Percentiles rank a stretch among this genome's conserved stretches.
Conservation (phyloP, 2,888 invertebrate genomes). For the Slavum lentiscoides region DNA sequence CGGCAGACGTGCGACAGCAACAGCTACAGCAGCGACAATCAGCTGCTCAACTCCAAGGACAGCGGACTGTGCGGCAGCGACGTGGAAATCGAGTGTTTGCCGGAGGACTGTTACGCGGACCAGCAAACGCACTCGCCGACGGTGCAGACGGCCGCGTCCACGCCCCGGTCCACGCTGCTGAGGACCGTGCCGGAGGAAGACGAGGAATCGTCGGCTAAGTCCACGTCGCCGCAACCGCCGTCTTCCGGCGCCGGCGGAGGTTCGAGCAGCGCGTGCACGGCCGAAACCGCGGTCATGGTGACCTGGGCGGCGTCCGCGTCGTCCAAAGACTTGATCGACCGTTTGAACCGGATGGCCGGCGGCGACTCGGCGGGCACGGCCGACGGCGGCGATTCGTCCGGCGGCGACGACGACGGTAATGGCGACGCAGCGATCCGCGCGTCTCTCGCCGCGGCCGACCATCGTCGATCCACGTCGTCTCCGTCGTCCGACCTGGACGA, state of each 20-base stretch:
- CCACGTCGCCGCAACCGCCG: conserved; percentile 30
- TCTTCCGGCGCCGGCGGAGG: background rate
- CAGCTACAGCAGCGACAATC: conserved; percentile 55
- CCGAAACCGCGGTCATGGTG: conserved; percentile 20
- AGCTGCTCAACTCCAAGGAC: conserved; percentile 54
- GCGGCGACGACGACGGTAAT: conserved; percentile 55
- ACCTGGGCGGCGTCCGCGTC: conserved; percentile 61
- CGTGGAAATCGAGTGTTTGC: conserved; percentile 56
- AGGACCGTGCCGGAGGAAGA: conserved; percentile 70
- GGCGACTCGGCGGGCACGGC: conserved; percentile 61
- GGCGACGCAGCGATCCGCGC: conserved; percentile 54
- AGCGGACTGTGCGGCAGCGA: conserved; percentile 56
- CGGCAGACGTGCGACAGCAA: conserved; percentile 55
- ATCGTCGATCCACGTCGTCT: background rate
- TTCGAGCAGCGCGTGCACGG: conserved; percentile 14
- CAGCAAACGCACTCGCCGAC: conserved; percentile 55
- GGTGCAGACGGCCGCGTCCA: conserved; percentile 61
- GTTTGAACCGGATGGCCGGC: conserved; percentile 69
- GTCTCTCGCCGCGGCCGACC: conserved; percentile 18
- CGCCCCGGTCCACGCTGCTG: conserved; percentile 61
- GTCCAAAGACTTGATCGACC: conserved; percentile 76
- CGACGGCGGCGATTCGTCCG: conserved; percentile 53
- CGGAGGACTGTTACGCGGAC: conserved; percentile 49
- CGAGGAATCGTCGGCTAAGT: conserved; percentile 60
- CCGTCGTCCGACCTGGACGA: conserved; percentile 63